These are phyloP conservation scores for Sarcophaga variegata DNA, from an alignment of 2,888 invertebrate genomes.

Conservation along the genomic window DNA sequence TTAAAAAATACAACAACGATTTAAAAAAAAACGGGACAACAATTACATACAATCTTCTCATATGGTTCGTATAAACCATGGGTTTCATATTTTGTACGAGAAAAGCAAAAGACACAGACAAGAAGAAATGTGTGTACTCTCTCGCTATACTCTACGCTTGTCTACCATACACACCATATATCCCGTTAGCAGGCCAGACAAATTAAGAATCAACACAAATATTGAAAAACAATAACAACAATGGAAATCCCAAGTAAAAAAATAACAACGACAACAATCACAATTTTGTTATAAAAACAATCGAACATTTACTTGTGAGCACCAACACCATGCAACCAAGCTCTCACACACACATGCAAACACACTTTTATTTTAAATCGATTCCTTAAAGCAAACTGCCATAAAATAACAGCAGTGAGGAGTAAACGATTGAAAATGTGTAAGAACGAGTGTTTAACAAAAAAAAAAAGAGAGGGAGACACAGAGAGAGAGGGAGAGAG, in stretches of 20 bases:
- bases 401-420: too few relatives aligned
- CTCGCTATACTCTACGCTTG: not conserved
- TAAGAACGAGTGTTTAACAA: slow-evolving; percentile 12
- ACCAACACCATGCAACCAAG: not conserved
- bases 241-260: not conserved
- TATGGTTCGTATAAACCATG: slow-evolving; percentile 45
- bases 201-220: slow-evolving; percentile 61
- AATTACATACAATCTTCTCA: slow-evolving; percentile 53
- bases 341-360: too few relatives aligned
- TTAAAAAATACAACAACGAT: too few relatives aligned
- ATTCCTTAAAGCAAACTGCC: slow-evolving; percentile 44
- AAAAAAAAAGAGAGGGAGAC: not conserved
- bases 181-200: slow-evolving; percentile 33
- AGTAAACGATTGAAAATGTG: too few relatives aligned
- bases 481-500: not conserved
- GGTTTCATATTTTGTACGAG: slow-evolving; percentile 47
- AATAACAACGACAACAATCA: slow-evolving; percentile 15
- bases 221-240: slow-evolving; percentile 47
- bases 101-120: not conserved
- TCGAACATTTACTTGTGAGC: slow-evolving; percentile 12
- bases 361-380: too few relatives aligned
- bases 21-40: not conserved
- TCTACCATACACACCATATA: not conserved
- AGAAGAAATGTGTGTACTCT: not conserved
- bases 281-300: slow-evolving; percentile 57